Evolutionary conservation across 2,797 vertebrate genomes (phyloP), one percentile per base, ranked within the genome.

Genomic region (Sebastes kiyomatsui): DNA sequence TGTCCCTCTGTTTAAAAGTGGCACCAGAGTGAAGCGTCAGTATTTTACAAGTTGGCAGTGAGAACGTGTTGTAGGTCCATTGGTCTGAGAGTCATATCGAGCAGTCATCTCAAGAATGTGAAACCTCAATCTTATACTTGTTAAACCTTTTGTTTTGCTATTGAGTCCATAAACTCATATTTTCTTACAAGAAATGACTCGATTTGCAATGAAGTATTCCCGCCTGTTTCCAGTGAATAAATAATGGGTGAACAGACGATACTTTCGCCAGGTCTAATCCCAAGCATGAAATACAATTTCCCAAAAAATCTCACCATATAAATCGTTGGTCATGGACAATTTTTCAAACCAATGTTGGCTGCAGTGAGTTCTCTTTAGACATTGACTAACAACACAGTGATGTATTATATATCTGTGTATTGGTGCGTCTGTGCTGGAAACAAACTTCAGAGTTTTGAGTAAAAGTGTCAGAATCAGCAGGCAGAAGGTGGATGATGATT

Each of bases 401-500:
- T 49, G 6, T 67, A 25, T 30, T 18, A 1, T 25, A 42, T 38
- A 28, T 62, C 14, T 74, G 10, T 30, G 20, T 30, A 1, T 28
- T 10, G 18, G 28, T 8, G 65, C 2, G 22, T 73, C 33, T 66
- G 65, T 54, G 72, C 30, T 72, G 52, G 30, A 85, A 82, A 55
- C 28, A 79, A 82, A 76, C 79, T 10, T 62, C 60, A 60, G 71
- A 81, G 75, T 85, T 42, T 42, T 88, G 68, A 77, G 56, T 25
- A 3, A 74, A 46, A 46, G 71, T 81, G 79, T 93, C 86, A 83
- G 73, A 60, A 54, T 65, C 23, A 55, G 77, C 89, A 87, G 84
- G 82, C 87, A 83, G 88, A 70, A 79, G 87, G 86, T 78, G 71
- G 87, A 79, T 7, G 81, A 89, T 92, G 92, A 92, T 49, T 92